phyloP scores from a whole-genome alignment of 2,113 vertebrate species.

The Coturnix japonica region DNA sequence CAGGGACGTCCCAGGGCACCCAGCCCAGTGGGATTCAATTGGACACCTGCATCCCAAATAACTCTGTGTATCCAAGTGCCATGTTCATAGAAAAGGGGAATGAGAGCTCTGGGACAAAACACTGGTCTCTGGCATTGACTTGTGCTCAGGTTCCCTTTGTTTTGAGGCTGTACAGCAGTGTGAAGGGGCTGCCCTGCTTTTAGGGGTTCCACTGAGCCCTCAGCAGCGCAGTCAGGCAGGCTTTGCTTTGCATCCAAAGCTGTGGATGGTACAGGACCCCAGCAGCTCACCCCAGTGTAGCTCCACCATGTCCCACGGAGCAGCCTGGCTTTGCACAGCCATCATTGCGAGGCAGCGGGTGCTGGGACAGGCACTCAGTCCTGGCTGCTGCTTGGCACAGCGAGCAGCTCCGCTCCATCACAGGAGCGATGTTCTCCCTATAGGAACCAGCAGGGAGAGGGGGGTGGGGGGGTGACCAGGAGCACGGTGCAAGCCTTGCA shows the following conservation, averaged over 20 bases:
- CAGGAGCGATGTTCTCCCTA: neutral
- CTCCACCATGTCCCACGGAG: too few species aligned
- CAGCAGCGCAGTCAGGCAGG: neutral
- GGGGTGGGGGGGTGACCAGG: too few species aligned
- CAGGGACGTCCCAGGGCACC: neutral
- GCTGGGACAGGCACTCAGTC: neutral
- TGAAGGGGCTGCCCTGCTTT: neutral
- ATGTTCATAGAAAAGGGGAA: accelerated
- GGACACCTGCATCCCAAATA: accelerated
- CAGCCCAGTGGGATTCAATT: accelerated
- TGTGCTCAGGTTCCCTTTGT: neutral
- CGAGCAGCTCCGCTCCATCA: neutral
- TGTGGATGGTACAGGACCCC: neutral
- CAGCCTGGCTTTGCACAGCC: neutral
- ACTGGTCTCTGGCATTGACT: neutral
- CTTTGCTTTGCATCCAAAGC: neutral
- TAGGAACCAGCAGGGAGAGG: accelerated
- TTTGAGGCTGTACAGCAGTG: neutral
- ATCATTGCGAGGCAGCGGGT: neutral
- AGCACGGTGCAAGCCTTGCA: neutral
- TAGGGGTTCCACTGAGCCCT: neutral
- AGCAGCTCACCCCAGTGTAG: neutral
- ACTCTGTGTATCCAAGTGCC: accelerated
- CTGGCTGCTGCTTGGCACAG: neutral
- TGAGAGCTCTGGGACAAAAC: neutral